Percentiles rank a stretch among this genome's conserved stretches.
phyloP scores from a whole-genome alignment of 2,797 vertebrate species.

The Furcifer pardalis region DNA sequence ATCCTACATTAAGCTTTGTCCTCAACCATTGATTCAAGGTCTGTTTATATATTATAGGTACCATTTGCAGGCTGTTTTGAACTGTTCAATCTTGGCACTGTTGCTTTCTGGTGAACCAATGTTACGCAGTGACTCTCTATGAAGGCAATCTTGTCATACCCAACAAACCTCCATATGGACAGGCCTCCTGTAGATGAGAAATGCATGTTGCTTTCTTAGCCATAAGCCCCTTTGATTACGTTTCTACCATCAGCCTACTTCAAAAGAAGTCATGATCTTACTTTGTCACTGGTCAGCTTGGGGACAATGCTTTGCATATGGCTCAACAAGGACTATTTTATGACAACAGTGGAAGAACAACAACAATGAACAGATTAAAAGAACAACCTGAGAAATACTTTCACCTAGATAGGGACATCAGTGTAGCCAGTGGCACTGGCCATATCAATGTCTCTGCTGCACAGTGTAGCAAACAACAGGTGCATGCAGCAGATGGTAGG shows the following conservation, averaged over 20 bases:
- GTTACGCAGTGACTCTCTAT: background rate
- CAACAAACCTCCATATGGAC: background rate
- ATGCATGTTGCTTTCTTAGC: background rate
- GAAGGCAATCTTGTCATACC: background rate
- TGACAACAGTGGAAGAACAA: background rate
- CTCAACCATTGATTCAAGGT: background rate
- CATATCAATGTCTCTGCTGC: background rate
- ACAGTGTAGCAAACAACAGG: slow-evolving; percentile 32
- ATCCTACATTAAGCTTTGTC: no score
- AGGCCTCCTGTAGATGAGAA: background rate
- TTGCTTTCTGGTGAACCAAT: background rate
- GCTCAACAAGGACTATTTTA: background rate
- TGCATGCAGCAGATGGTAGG: slow-evolving; percentile 31
- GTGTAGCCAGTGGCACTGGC: background rate
- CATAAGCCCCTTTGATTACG: background rate
- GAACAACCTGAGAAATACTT: background rate
- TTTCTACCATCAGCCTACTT: background rate
- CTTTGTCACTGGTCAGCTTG: background rate
- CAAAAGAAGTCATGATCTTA: background rate
- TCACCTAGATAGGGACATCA: background rate
- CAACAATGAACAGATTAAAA: background rate
- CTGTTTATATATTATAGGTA: background rate
- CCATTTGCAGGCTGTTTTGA: background rate
- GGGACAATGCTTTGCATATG: background rate
- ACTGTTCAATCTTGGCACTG: background rate